A percentile compares a stretch with the other conserved stretches of the same genome.
Evolutionary conservation across 2,888 invertebrate genomes (phyloP).

Genomic region (Callinectes sapidus): DNA sequence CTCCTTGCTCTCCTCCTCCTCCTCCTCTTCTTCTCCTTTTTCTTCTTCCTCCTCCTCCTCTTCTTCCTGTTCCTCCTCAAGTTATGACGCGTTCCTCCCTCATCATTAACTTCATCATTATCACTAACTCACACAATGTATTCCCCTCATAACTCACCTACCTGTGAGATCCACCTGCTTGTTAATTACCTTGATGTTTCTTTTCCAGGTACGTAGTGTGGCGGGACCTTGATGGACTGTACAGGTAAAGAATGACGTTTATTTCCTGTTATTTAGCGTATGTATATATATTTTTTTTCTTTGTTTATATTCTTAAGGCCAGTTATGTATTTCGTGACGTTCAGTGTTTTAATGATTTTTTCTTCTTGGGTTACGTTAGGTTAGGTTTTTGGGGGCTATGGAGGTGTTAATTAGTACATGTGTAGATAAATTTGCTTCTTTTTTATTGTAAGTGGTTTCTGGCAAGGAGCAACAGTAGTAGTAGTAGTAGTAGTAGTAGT

Average conservation of each 20-base stretch:
- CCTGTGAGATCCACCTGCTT: neutral
- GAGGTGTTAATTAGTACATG: neutral
- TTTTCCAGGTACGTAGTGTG: conserved; percentile 7
- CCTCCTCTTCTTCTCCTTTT: neutral
- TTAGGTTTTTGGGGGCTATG: too few relatives aligned
- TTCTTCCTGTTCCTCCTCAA: neutral
- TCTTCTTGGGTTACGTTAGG: neutral
- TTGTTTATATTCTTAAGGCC: neutral
- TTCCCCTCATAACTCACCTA: neutral
- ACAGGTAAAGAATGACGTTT: neutral
- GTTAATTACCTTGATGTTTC: neutral
- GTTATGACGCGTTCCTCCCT: neutral
- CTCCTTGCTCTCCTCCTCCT: neutral
- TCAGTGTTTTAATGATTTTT: neutral
- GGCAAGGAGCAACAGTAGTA: neutral
- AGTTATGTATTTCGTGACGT: neutral
- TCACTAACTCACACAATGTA: neutral
- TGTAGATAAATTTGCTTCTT: too few relatives aligned
- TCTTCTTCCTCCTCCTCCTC: neutral
- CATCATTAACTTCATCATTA: neutral
- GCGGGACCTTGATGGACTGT: neutral
- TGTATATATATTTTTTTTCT: neutral
- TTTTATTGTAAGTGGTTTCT: neutral
- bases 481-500: conserved; percentile 18
- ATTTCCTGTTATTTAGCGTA: neutral